phyloP scores from a whole-genome alignment of 1,140 invertebrate genomes.

The Belonocnema kinseyi region DNA sequence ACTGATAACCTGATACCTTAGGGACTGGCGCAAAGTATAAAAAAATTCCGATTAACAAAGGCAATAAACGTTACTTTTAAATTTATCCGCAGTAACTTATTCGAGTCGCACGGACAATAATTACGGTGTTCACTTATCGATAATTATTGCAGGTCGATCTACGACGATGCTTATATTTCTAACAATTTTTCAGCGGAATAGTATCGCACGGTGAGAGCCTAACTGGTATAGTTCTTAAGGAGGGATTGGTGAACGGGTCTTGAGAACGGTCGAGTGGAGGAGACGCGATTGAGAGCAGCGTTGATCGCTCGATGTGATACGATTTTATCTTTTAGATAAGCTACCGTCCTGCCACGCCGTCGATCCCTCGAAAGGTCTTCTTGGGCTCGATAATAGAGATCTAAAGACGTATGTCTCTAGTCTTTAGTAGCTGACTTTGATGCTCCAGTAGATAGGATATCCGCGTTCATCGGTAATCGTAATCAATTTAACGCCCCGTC shows the following conservation, averaged over 20 bases:
- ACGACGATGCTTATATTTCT: slow-evolving; percentile 24
- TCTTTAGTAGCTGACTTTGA: slow-evolving; percentile 37
- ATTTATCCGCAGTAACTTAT: slow-evolving; percentile 8
- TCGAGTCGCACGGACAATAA: slow-evolving; percentile 16
- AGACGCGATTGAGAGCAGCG: slow-evolving; percentile 52
- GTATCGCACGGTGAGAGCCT: not conserved
- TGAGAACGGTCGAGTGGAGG: slow-evolving; percentile 49
- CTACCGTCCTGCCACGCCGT: slow-evolving; percentile 52
- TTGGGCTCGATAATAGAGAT: slow-evolving; percentile 49
- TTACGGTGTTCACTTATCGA: slow-evolving; percentile 23
- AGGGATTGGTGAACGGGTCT: slow-evolving; percentile 34
- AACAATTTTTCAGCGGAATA: not conserved
- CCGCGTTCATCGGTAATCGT: slow-evolving; percentile 5
- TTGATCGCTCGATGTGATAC: slow-evolving; percentile 48
- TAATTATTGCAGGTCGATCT: slow-evolving; percentile 29
- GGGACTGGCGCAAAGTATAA: not conserved
- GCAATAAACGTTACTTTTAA: slow-evolving; percentile 7
- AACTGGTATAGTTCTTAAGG: not conserved
- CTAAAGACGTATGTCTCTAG: slow-evolving; percentile 44
- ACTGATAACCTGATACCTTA: slow-evolving; percentile 7
- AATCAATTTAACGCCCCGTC: slow-evolving; percentile 34
- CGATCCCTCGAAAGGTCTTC: slow-evolving; percentile 37
- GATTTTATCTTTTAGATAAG: slow-evolving; percentile 51
- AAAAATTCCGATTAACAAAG: slow-evolving; percentile 16
- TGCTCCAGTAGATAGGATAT: slow-evolving; percentile 43